Evolutionary conservation across 2,888 invertebrate species (phyloP).

Genomic region (Lissocephala sabroskyi): DNA sequence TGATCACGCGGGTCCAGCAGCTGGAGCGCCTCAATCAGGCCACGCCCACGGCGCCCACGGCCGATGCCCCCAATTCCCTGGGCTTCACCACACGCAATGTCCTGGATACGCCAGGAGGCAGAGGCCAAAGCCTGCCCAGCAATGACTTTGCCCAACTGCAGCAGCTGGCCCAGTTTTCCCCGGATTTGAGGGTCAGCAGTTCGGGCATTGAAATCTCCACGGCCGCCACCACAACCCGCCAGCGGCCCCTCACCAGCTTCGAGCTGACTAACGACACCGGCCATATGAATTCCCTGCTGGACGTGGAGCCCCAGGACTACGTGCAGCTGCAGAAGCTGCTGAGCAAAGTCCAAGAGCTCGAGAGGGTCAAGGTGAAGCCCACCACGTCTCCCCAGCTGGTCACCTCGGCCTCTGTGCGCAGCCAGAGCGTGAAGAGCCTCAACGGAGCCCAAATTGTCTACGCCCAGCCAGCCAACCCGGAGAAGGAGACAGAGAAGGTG

Average conservation of each 20-base stretch:
- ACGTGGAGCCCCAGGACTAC: constrained; percentile 74
- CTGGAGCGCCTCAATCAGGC: constrained; percentile 55
- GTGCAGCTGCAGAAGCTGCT: constrained; percentile 73
- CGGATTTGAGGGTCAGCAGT: neutral
- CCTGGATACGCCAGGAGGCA: constrained; percentile 11
- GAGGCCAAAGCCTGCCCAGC: constrained; percentile 34
- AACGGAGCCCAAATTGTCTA: constrained; percentile 59
- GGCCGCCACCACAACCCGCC: constrained; percentile 49
- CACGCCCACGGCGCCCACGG: constrained; percentile 13
- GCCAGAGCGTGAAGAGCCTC: constrained; percentile 45
- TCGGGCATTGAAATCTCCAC: constrained; percentile 59
- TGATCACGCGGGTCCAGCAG: constrained; percentile 73
- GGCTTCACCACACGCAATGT: constrained; percentile 62
- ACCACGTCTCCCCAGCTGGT: constrained; percentile 41
- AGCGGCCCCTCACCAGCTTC: constrained; percentile 37
- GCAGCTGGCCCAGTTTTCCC: constrained; percentile 37
- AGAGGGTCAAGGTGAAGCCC: constrained; percentile 58
- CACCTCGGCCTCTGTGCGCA: constrained; percentile 59
- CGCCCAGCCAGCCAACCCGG: constrained; percentile 31
- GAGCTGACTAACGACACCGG: constrained; percentile 60
- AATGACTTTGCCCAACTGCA: constrained; percentile 65
- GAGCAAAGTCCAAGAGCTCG: constrained; percentile 72
- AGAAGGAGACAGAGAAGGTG: constrained; percentile 20
- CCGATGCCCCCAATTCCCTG: constrained; percentile 15
- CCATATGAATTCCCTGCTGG: constrained; percentile 39